Percentiles rank a stretch among this genome's conserved stretches.
Conservation (phyloP, 2,888 invertebrate species). For the Gnatocerus cornutus region DNA sequence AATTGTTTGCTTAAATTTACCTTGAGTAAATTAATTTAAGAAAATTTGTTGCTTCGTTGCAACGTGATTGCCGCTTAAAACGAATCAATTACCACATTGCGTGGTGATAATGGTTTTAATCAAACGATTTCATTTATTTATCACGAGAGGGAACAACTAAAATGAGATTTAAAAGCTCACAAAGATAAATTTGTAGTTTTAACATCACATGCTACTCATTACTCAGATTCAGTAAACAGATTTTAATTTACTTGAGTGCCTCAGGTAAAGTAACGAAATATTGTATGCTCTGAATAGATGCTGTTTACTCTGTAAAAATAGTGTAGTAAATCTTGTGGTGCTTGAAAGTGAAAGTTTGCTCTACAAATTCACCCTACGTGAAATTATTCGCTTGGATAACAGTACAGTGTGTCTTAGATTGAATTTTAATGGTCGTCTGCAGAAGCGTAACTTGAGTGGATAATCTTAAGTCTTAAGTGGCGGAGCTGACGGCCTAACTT, state of each 20-base stretch:
- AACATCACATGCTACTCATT: no score
- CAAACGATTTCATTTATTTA: constrained; percentile 3
- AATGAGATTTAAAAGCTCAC: no score
- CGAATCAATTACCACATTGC: constrained; percentile 18
- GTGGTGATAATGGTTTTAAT: constrained; percentile 18
- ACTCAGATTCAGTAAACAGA: no score
- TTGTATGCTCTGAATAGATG: no score
- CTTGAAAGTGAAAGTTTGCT: no score
- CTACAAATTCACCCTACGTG: not conserved
- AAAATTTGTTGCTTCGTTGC: constrained; percentile 4
- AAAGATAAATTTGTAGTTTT: no score
- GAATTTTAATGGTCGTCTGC: constrained; percentile 17
- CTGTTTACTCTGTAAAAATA: no score
- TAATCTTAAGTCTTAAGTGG: constrained; percentile 22
- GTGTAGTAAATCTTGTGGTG: no score
- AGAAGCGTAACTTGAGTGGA: constrained; percentile 17
- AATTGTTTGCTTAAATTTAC: not conserved
- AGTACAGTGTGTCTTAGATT: constrained; percentile 15
- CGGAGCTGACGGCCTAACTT: constrained; percentile 1
- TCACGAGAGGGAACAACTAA: not conserved
- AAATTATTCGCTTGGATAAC: constrained; percentile 10
- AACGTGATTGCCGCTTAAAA: constrained; percentile 1
- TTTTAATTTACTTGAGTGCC: no score
- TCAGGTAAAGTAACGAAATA: no score
- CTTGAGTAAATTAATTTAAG: constrained; percentile 8